phyloP scores from a whole-genome alignment of 2,113 vertebrate species.

The Maccullochella peelii region DNA sequence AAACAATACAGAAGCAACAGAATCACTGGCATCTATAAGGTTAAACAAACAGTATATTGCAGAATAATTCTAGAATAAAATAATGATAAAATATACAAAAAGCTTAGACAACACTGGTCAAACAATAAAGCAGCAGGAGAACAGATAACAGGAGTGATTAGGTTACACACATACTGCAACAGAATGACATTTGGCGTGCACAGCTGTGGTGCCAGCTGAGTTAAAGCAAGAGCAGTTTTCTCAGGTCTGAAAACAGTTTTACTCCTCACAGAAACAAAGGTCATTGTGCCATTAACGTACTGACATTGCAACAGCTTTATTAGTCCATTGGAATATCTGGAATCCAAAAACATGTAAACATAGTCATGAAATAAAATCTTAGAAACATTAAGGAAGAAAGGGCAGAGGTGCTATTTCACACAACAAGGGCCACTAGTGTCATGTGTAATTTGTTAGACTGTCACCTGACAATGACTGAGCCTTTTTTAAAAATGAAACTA shows the following conservation, averaged over 20 bases:
- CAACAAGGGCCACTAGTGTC: not conserved
- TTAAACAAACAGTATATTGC: not conserved
- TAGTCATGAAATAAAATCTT: not conserved
- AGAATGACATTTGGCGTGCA: slow-evolving; percentile 31
- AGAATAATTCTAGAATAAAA: not conserved
- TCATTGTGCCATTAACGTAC: not conserved
- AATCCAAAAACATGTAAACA: not conserved
- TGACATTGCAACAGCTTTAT: not conserved
- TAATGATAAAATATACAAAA: not conserved
- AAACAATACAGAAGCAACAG: not conserved
- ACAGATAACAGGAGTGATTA: slow-evolving; percentile 13
- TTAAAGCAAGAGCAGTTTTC: slow-evolving; percentile 16
- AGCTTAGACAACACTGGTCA: not conserved
- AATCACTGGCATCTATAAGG: not conserved
- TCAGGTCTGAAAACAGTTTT: not conserved
- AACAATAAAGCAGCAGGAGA: not conserved
- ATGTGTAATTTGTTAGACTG: not conserved
- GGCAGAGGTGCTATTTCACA: not conserved
- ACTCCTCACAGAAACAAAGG: not conserved
- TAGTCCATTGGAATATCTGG: not conserved
- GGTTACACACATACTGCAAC: slow-evolving; percentile 27
- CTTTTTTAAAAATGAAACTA: no score
- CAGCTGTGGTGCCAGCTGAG: slow-evolving; percentile 12
- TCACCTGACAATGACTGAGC: not conserved
- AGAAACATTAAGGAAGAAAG: not conserved